These are phyloP conservation scores for Aulostomus chinensis DNA, from an alignment of 2,797 vertebrate genomes.

Conservation along the genomic window DNA sequence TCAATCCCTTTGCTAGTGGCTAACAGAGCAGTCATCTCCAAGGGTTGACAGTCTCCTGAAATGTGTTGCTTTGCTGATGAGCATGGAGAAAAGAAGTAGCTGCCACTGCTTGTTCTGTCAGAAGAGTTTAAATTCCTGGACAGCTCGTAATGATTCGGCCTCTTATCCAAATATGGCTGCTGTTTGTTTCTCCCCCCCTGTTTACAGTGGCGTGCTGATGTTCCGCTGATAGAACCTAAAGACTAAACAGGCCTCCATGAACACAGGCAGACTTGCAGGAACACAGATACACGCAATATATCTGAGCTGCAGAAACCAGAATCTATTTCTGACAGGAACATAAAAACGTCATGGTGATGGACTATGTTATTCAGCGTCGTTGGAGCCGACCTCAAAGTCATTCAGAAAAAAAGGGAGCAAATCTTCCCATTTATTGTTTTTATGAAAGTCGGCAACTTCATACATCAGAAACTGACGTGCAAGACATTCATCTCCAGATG, in stretches of 20 bases:
- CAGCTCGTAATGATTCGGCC: slow-evolving; percentile 3
- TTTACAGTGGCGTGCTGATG: background rate
- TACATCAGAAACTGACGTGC: background rate
- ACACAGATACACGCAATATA: background rate
- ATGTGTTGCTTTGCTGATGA: no score
- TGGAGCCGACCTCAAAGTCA: no score
- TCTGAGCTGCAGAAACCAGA: background rate
- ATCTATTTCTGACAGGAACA: slow-evolving; percentile 8
- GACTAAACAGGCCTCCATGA: slow-evolving; percentile 8
- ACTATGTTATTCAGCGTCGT: slow-evolving; percentile 3
- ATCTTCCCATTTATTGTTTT: no score
- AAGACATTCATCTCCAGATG: background rate
- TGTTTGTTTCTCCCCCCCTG: background rate
- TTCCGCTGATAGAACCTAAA: slow-evolving; percentile 1
- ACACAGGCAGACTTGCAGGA: slow-evolving; percentile 2
- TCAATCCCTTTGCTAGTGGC: no score
- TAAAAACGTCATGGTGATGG: slow-evolving; percentile 20
- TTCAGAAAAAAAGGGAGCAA: no score
- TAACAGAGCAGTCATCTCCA: no score
- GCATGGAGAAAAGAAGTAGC: background rate
- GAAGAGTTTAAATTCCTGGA: slow-evolving; percentile 2
- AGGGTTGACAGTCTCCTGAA: no score
- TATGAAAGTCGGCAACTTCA: no score
- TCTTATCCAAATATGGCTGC: slow-evolving; percentile 10
- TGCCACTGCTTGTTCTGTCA: no score